Conservation (phyloP, 2,888 invertebrate species). For the Tridacna gigas region DNA sequence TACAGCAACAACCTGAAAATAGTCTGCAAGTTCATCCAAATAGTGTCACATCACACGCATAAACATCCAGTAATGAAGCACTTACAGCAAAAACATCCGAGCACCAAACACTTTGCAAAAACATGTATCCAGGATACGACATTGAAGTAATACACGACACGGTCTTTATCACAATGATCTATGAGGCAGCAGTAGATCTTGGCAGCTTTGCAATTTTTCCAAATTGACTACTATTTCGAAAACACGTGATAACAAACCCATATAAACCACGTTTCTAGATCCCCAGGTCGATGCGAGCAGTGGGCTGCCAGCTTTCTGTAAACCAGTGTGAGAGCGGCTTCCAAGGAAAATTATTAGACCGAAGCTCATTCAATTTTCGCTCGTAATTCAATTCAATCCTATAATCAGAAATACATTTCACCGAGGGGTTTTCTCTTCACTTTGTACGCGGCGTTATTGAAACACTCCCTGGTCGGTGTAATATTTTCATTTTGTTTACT, state of each 20-base stretch:
- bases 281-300: conserved; percentile 39
- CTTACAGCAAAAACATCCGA: background rate
- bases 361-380: conserved; percentile 39
- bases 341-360: conserved; percentile 53
- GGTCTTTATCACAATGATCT: conserved; percentile 25
- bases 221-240: conserved; percentile 24
- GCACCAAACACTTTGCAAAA: background rate
- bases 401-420: conserved; percentile 46
- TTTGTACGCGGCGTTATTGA: conserved; percentile 45
- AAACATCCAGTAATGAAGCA: background rate
- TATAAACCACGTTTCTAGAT: conserved; percentile 58
- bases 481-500: conserved; percentile 67
- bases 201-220: conserved; percentile 22
- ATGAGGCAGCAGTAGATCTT: conserved; percentile 19
- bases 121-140: background rate
- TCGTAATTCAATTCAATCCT: conserved; percentile 49
- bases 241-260: conserved; percentile 46
- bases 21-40: background rate
- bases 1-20: background rate
- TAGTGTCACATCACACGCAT: background rate
- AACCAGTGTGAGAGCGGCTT: conserved; percentile 23
- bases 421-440: conserved; percentile 39
- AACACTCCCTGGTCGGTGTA: conserved; percentile 57
- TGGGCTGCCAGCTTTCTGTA: conserved; percentile 32
- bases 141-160: background rate